Percentiles rank a stretch among this genome's conserved stretches.
Evolutionary conservation across 2,888 invertebrate genomes (phyloP).

Genomic region (Dryomyza anilis): DNA sequence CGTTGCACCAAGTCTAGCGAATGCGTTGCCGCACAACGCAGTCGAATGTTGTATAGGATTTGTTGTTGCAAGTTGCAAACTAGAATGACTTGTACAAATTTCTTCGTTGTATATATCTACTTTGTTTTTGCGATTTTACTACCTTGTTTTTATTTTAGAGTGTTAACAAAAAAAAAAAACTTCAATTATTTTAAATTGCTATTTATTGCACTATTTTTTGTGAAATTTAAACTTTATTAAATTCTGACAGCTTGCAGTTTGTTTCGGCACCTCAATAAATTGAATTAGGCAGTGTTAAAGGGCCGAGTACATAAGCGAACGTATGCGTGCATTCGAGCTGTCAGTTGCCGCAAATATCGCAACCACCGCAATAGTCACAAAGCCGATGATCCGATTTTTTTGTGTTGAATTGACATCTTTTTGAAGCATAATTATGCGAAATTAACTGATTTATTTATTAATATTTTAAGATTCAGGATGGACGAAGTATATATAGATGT

Average conservation of each 20-base stretch:
- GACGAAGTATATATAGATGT: too few relatives aligned
- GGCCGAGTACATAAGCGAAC: too few relatives aligned
- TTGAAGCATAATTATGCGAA: too few relatives aligned
- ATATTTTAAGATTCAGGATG: too few relatives aligned
- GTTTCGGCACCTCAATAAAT: neutral
- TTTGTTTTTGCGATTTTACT: neutral
- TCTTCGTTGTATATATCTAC: neutral
- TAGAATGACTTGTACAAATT: neutral
- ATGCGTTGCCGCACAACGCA: constrained; percentile 28
- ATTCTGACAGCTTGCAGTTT: neutral
- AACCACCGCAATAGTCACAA: too few relatives aligned
- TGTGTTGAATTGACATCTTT: too few relatives aligned
- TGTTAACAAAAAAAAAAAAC: too few relatives aligned
- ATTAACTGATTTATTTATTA: too few relatives aligned
- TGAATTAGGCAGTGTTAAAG: too few relatives aligned
- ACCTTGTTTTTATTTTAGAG: neutral
- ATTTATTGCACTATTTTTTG: neutral
- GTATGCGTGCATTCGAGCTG: too few relatives aligned
- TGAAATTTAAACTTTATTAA: neutral
- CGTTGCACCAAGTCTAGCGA: constrained; percentile 22
- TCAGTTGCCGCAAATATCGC: too few relatives aligned
- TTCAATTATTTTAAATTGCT: neutral
- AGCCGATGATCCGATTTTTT: too few relatives aligned
- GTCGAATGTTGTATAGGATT: neutral
- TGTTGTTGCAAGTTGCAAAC: neutral